Base-by-base conservation (phyloP, 2,797 vertebrate species). In the Acipenser oxyrinchus region DNA sequence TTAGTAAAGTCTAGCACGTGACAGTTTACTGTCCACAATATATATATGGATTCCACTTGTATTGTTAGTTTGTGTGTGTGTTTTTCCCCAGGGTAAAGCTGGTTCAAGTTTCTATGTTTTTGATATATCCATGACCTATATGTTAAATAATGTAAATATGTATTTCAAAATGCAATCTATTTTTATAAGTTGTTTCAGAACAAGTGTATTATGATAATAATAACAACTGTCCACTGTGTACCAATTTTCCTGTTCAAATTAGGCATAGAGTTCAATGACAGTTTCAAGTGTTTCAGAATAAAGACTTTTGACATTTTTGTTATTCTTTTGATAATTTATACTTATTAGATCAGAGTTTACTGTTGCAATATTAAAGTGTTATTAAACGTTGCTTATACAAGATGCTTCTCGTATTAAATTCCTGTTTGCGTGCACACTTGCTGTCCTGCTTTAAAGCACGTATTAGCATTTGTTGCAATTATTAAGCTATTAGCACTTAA, bases 121-220 rank as follows among this genome's bases (percentile, higher is more conserved):
- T 80, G 68, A 72, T 74, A 72, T 74, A 86, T 79, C 82, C 79
- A 82, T 75, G 72, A 78, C 75, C 74, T 73, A 75, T 49, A 63
- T 91, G 87, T 90, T 89, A 87, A 87, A 90, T 92, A 91, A 75
- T 94, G 91, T 93, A 93, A 87, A 94, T 92, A 37, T 37, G 23
- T 37, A 37, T 37, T 37, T 37, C 23, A 37, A 37, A 37, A 37
- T 37, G 23, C 23, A 37, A 37, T 37, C 23, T 37, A 37, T 37
- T 37, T 37, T 37, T 37, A 37, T 95, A 89, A 87, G 88, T 92
- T 89, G 86, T 88, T 88, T 84, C 84, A 84, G 80, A 81, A 71
- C 77, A 84, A 70, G 83, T 87, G 89, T 90, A 88, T 87, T 37
- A 37, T 37, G 23, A 90, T 37, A 37, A 86, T 87, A 87, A 83